These are phyloP conservation scores for Homarus americanus DNA, from an alignment of 1,140 invertebrate genomes.

Conservation along the genomic window DNA sequence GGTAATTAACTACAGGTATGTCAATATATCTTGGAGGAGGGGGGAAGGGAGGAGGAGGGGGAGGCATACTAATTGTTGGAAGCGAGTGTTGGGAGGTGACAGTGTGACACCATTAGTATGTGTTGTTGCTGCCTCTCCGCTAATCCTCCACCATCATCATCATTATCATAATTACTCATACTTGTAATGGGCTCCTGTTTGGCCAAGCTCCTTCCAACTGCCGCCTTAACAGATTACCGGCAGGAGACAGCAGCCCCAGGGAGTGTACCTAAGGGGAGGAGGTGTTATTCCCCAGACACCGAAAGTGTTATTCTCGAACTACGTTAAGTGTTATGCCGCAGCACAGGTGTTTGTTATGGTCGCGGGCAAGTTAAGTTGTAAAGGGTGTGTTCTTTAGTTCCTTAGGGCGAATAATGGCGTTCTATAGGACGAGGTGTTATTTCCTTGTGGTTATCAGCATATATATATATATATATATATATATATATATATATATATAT, in stretches of 20 bases:
- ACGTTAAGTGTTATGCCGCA: neutral
- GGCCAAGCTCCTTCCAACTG: neutral
- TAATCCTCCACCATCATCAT: slow-evolving; percentile 34
- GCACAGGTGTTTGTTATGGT: neutral
- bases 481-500: too few relatives aligned
- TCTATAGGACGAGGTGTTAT: too few relatives aligned
- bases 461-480: too few relatives aligned
- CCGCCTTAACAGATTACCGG: neutral
- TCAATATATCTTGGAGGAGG: slow-evolving; percentile 4
- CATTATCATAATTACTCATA: slow-evolving; percentile 53
- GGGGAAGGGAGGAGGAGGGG: neutral
- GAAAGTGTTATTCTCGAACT: neutral
- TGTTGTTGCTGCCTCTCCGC: slow-evolving; percentile 27
- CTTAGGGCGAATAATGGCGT: too few relatives aligned
- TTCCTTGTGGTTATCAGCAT: too few relatives aligned
- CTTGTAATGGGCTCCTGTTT: slow-evolving; percentile 48
- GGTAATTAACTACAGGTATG: slow-evolving; percentile 4
- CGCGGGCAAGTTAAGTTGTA: too few relatives aligned
- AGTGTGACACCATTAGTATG: slow-evolving; percentile 32
- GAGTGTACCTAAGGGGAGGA: neutral
- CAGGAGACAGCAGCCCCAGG: neutral
- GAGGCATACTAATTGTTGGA: neutral
- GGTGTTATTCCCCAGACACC: neutral
- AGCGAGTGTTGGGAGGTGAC: neutral
- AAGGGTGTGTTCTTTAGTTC: too few relatives aligned